Base-by-base conservation (phyloP, 2,797 vertebrate species). In the Coreius guichenoti region DNA sequence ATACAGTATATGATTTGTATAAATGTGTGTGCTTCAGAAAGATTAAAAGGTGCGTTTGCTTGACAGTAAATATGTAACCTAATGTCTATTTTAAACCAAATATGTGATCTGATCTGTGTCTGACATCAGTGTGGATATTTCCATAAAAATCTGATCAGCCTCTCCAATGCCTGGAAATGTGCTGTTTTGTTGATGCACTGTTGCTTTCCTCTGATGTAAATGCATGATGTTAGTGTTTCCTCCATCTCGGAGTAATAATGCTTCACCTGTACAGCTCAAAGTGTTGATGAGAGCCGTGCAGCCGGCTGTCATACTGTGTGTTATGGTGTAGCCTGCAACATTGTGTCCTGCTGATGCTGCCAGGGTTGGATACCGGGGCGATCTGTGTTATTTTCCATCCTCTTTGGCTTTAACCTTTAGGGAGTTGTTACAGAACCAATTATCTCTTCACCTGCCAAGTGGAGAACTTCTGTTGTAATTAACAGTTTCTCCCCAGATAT, bases 381-480 rank as follows among this genome's bases (percentile, higher is more conserved):
- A 29, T 67, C 21, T 74, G 54, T 56, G 39, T 33, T 63, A 58
- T 54, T 65, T 72, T 56, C 56, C 14, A 4, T 84, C 74, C 83
- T 74, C 73, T 19, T 85, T 74, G 31, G 43, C 73, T 72, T 74
- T 85, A 85, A 88, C 49, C 83, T 86, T 81, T 47, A 73, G 88
- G 87, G 88, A 87, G 78, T 81, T 29, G 73, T 79, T 81, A 75
- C 29, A 69, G 74, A 84, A 80, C 89, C 88, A 90, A 86, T 88
- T 89, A 88, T 83, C 70, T 89, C 76, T 39, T 87, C 83, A 85
- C 61, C 83, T 79, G 58, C 65, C 58, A 65, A 87, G 68, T 49
- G 70, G 51, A 86, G 87, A 56, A 39, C 70, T 82, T 81, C 29
- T 65, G 80, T 51, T 76, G 85, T 88, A 89, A 89, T 89, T 88